Base-by-base conservation (phyloP, 2,113 vertebrate species). In the Psophia crepitans region DNA sequence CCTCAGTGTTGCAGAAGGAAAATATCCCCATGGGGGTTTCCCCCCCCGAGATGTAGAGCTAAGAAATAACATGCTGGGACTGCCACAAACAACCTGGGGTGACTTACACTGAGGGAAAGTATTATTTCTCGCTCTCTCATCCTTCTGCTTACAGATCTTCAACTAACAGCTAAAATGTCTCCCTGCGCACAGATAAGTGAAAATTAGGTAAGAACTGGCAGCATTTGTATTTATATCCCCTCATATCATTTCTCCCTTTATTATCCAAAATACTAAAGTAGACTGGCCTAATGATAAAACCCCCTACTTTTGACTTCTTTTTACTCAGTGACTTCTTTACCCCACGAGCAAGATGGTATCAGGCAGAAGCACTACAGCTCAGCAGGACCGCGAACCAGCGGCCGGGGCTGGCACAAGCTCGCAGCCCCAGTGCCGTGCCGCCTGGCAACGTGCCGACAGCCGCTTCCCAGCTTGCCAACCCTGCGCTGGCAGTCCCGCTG, bases 31-130 rank as follows among this genome's bases (percentile, higher is more conserved):
- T 28, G 21, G n/a, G n/a, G n/a, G 48, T 15, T 23, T 3, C 5
- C 6, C 2, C 9, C 16, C 2, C 13, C 0, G 0, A 37, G 11
- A 46, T 1, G 1, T 0, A 70, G 69, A 46, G 30, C 9, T 58
- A 82, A 49, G 33, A 81, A 70, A 73, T 8, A 84, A 84, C 4
- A 3, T 9, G 12, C 53, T 49, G 8, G 39, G 20, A 74, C 13
- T 35, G 66, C 20, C 4, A 0, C 4, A 11, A 89, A 49, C 54
- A 48, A 57, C 49, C 16, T 30, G 7, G 18, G 3, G 27, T 74
- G 24, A 63, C 21, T 35, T 51, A 71, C 8, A 16, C 5, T 6
- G 27, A 80, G 4, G 21, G 5, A 27, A 91, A 65, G 5, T 3
- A 6, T 18, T 77, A 30, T 13, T 41, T 69, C 24, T 65, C 65